Evolutionary conservation across 1,140 invertebrate species (phyloP), one percentile per base, ranked within the genome.

Genomic region (Heliothis subflexa): DNA sequence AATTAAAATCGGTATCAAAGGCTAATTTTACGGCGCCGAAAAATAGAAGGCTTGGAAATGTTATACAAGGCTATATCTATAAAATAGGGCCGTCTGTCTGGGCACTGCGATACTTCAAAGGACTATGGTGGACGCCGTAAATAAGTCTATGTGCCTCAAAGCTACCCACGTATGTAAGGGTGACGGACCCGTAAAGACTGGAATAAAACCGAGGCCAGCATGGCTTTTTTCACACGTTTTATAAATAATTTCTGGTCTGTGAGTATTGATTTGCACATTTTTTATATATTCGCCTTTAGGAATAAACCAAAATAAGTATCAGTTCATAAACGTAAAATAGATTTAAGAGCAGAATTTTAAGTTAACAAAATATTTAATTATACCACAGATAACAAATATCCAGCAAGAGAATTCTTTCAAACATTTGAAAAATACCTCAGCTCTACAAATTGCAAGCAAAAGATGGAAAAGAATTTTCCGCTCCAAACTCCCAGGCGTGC

Each of bases 71-170:
- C 45, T 50, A 50, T 62, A 18, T 11, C 12, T 52, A 13, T 70
- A 28, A 10, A 47, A 28, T 54, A 62, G 11, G 47, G 62, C 52
- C 11, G 13, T 49, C 47, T 64, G 59, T 52, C 73, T 75, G 55
- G 21, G 11, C 18, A 61, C 57, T 33, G 11, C 18, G 55, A 21
- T 16, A 75, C 73, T 52, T 75, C 73, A 75, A 75, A 75, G 73
- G 73, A 25, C 21, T 49, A 45, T 61, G 57, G 61, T 57, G 54
- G 50, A 47, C 55, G 72, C 52, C 73, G 25, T 62, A 75, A 75
- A 75, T 75, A 75, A 64, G 73, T 64, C 59, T 54, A 59, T 47
- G 21, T 61, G 40, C 55, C 47, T 75, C 25, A 61, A 40, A 73
- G 25, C 52, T 55, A 40, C 71, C 16, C 33, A 73, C 25, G 45